Base-by-base conservation (phyloP, 2,113 vertebrate genomes). In the Oceanodroma tethys region DNA sequence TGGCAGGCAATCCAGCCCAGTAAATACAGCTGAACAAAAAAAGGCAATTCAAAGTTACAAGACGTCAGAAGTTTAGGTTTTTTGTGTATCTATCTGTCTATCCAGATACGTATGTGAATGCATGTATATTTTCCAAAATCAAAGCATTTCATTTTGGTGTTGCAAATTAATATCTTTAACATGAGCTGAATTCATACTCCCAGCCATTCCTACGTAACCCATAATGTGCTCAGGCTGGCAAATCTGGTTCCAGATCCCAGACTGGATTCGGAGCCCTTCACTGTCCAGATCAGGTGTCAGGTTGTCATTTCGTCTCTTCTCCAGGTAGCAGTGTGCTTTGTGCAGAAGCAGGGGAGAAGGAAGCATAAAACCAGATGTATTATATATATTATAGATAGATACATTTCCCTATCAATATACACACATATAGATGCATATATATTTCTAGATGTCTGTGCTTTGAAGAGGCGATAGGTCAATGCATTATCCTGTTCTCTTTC, bases 1-100 rank as follows among this genome's bases (percentile, higher is more conserved):
- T 95, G 86, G 89, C 91, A 94, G 81, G 75, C 82, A 88, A 90
- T 55, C 56, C 55, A 81, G 78, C 66, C 82, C 52, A 48, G 74
- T 81, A 95, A 96, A 95, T 92, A 95, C 81, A 93, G 81, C 59
- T 81, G 88, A 88, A 71, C 22, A 88, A 91, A 65, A 93, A 93
- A 80, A 86, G 36, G 30, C 55, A 88, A 78, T 89, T 88, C 82
- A 87, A 81, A 89, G 42, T 80, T 83, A 68, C 42, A 80, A 70
- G 55, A 81, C 3, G 3, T n/a, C 42, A 83, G 62, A 95, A 78
- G 65, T 83, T 78, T 40, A 43, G 42, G 6, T 6, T 36, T 45
- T 45, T 15, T 34, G 7, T 50, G 4, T 78, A 12, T 32, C 1
- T 25, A 7, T 15, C 16, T 34, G 19, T 19, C 10, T 23, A 7